These are phyloP conservation scores for Odiellus spinosus DNA, from an alignment of 2,888 invertebrate species.

Conservation along the genomic window DNA sequence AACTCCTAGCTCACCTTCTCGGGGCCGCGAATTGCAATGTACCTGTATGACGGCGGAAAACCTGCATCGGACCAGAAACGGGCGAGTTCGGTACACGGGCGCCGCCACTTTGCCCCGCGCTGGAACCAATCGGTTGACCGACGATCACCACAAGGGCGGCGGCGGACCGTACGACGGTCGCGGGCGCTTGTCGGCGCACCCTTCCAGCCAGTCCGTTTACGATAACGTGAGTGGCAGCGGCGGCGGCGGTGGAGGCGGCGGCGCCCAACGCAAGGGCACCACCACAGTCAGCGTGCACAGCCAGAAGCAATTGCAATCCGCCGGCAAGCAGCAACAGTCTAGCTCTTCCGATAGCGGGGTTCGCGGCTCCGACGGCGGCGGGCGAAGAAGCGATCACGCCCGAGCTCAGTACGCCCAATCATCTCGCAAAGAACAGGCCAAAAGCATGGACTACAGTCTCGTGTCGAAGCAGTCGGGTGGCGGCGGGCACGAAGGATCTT, in stretches of 20 bases:
- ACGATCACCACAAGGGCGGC: slow-evolving; percentile 20
- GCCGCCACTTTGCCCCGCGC: slow-evolving; percentile 21
- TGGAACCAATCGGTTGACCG: slow-evolving; percentile 13
- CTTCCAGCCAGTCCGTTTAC: slow-evolving; percentile 73
- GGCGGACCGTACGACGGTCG: slow-evolving; percentile 6
- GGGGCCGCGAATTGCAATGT: slow-evolving; percentile 64
- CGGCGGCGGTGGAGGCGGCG: slow-evolving; percentile 11
- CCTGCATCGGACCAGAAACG: slow-evolving; percentile 49
- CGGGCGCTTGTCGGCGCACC: slow-evolving; percentile 59
- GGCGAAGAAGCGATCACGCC: slow-evolving; percentile 8
- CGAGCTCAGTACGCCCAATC: slow-evolving; percentile 13
- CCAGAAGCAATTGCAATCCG: slow-evolving; percentile 4
- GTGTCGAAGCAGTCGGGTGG: slow-evolving; percentile 21
- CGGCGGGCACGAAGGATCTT: neutral
- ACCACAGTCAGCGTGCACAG: slow-evolving; percentile 13
- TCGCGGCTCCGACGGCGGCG: neutral
- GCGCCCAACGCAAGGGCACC: slow-evolving; percentile 14
- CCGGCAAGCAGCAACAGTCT: slow-evolving; percentile 4
- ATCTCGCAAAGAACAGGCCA: slow-evolving; percentile 28
- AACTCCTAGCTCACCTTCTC: slow-evolving; percentile 81
- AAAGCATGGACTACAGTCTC: slow-evolving; percentile 40
- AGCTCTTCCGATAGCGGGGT: neutral
- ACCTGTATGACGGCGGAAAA: slow-evolving; percentile 82
- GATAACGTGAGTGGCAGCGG: slow-evolving; percentile 47
- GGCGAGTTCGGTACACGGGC: slow-evolving; percentile 20